A percentile compares a stretch with the other conserved stretches of the same genome.
These are phyloP conservation scores for Gephyroberyx darwinii DNA, from an alignment of 2,797 vertebrate species.

Conservation along the genomic window DNA sequence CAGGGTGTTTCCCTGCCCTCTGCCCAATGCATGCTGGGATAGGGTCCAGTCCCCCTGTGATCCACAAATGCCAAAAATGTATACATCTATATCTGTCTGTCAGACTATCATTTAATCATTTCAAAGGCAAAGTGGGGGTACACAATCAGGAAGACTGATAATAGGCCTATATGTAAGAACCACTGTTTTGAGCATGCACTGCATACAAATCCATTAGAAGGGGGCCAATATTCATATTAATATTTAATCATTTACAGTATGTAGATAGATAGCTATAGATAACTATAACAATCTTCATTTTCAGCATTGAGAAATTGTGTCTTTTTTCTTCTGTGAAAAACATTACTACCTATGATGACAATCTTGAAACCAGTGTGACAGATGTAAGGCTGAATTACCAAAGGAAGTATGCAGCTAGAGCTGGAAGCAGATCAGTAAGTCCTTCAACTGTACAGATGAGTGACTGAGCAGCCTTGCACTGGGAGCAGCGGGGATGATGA, in stretches of 20 bases:
- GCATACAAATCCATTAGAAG: too few relatives aligned
- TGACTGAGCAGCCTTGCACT: conserved; percentile 17
- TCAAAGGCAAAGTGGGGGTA: too few relatives aligned
- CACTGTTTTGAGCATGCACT: too few relatives aligned
- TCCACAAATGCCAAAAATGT: too few relatives aligned
- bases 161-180: too few relatives aligned
- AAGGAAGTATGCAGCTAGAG: background rate
- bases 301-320: background rate
- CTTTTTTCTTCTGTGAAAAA: background rate
- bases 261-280: background rate
- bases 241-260: background rate
- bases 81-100: too few relatives aligned
- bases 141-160: too few relatives aligned
- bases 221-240: background rate
- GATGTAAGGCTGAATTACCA: background rate
- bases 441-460: conserved; percentile 37
- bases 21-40: too few relatives aligned
- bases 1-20: too few relatives aligned
- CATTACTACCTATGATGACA: background rate
- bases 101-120: too few relatives aligned
- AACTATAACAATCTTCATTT: background rate
- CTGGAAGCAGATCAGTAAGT: conserved; percentile 28
- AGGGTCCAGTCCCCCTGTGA: too few relatives aligned
- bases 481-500: conserved; percentile 49
- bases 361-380: background rate